A percentile compares a stretch with the other conserved stretches of the same genome.
These are phyloP conservation scores for Leptobrachium ailaonicum DNA, from an alignment of 2,113 vertebrate species.

Conservation along the genomic window DNA sequence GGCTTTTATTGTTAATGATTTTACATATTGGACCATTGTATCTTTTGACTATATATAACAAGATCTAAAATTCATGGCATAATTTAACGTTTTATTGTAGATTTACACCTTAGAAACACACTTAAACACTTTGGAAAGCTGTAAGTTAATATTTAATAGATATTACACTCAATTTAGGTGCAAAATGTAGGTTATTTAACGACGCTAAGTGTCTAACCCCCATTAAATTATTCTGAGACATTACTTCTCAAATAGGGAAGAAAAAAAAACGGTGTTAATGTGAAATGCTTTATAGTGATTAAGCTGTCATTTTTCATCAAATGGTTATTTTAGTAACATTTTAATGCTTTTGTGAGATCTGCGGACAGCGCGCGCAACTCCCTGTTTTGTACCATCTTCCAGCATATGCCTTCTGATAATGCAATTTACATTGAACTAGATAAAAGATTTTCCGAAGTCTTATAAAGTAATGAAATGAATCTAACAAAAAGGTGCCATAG, in stretches of 20 bases:
- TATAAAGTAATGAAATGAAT: slow-evolving; percentile 51
- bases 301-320: slow-evolving; percentile 62
- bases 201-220: slow-evolving; percentile 58
- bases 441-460: slow-evolving; percentile 55
- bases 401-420: slow-evolving; percentile 48
- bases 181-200: slow-evolving; percentile 56
- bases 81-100: slow-evolving; percentile 13
- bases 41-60: not conserved
- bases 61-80: slow-evolving; percentile 12
- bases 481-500: slow-evolving; percentile 44
- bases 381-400: slow-evolving; percentile 51
- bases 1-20: too few species aligned
- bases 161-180: slow-evolving; percentile 53
- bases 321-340: slow-evolving; percentile 55
- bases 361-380: slow-evolving; percentile 43
- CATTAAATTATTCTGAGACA: slow-evolving; percentile 60
- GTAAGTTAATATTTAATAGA: slow-evolving; percentile 53
- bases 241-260: slow-evolving; percentile 53
- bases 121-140: slow-evolving; percentile 41
- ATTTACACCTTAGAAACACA: slow-evolving; percentile 30
- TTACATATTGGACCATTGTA: too few species aligned
- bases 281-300: slow-evolving; percentile 65
- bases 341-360: slow-evolving; percentile 54
- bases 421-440: slow-evolving; percentile 54
- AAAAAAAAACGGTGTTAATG: slow-evolving; percentile 51